phyloP scores from a whole-genome alignment of 1,140 invertebrate genomes.

The Triops cancriformis region DNA sequence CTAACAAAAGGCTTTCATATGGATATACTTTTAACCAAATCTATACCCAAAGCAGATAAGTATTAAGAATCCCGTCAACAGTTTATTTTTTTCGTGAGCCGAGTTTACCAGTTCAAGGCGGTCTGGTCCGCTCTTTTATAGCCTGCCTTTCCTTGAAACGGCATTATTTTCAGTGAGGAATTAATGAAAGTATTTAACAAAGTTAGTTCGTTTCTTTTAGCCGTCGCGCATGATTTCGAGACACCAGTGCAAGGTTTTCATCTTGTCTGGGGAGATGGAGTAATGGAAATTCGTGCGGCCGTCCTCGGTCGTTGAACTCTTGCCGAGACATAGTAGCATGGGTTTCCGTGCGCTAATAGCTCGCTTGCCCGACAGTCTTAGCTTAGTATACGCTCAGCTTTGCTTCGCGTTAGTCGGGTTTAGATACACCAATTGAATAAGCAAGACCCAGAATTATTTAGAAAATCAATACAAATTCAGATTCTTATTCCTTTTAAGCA shows the following conservation, averaged over 20 bases:
- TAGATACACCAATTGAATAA: neutral
- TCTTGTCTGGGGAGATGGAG: conserved; percentile 8
- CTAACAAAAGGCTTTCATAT: neutral
- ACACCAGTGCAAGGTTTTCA: conserved; percentile 1
- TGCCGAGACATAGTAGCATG: neutral
- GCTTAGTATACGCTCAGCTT: neutral
- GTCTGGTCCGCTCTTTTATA: neutral
- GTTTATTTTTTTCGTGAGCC: neutral
- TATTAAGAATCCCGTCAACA: neutral
- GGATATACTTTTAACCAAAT: neutral
- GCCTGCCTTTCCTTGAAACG: neutral
- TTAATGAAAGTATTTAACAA: neutral
- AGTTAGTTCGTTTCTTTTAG: neutral
- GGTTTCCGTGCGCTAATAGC: neutral
- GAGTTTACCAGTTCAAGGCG: neutral
- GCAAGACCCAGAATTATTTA: neutral
- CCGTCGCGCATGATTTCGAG: neutral
- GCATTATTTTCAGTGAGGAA: neutral
- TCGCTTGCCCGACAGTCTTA: neutral
- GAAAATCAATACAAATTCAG: too few species aligned
- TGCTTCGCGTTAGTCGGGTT: neutral
- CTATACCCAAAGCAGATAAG: neutral
- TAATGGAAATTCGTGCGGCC: conserved; percentile 12
- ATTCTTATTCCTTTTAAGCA: too few species aligned
- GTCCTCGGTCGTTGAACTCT: conserved; percentile 12